These are phyloP conservation scores for Vicugna pacos DNA, from an alignment of 2,113 vertebrate species.

Conservation along the genomic window DNA sequence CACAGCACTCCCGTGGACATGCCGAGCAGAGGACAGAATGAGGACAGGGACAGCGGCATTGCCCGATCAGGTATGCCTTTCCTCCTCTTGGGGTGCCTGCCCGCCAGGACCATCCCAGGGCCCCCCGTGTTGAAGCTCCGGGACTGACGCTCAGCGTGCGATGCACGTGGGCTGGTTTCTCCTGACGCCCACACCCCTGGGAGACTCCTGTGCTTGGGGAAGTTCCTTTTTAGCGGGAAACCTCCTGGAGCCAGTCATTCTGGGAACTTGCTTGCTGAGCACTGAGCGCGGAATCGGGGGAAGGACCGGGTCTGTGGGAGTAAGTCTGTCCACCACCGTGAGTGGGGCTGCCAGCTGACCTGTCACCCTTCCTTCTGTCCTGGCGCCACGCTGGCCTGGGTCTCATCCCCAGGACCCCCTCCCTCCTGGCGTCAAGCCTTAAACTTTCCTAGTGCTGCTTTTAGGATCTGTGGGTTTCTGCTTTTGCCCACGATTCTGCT, in stretches of 20 bases:
- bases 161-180: not conserved
- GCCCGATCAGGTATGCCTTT: conserved; percentile 92
- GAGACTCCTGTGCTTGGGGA: not conserved
- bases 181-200: not conserved
- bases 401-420: not conserved
- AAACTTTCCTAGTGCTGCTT: not conserved
- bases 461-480: not conserved
- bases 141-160: too few species aligned
- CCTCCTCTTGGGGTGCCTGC: not conserved
- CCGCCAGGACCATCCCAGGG: too few species aligned
- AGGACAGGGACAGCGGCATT: conserved; percentile 94
- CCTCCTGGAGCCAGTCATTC: not conserved
- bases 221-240: not conserved
- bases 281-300: not conserved
- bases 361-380: not conserved
- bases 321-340: not conserved
- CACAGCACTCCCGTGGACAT: conserved; percentile 95
- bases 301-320: not conserved
- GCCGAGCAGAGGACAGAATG: conserved; percentile 93
- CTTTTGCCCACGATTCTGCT: not conserved
- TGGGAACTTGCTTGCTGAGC: not conserved
- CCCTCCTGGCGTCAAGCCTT: not conserved
- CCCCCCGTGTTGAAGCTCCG: too few species aligned
- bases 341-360: not conserved
- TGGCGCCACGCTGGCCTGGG: not conserved